Evolutionary conservation across 1,140 invertebrate species (phyloP).

Genomic region (Planococcus citri): DNA sequence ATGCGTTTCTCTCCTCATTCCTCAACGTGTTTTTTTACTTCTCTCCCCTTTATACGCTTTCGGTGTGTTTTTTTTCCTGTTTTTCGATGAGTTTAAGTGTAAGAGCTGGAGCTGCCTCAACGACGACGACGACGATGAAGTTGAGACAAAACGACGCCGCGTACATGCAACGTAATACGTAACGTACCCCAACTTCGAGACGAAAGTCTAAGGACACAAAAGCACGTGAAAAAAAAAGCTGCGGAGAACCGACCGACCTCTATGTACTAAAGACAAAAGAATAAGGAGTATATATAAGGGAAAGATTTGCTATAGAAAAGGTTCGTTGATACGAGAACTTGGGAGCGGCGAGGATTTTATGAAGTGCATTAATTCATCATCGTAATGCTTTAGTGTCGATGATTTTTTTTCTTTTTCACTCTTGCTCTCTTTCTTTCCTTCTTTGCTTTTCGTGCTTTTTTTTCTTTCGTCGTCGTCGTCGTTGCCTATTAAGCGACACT

Average conservation of each 20-base stretch:
- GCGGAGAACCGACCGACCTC: neutral
- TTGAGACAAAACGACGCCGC: neutral
- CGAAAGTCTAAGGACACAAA: constrained; percentile 6
- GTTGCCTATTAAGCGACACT: too few relatives aligned
- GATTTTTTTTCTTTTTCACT: neutral
- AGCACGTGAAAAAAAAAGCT: neutral
- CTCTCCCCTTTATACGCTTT: neutral
- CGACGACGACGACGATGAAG: neutral
- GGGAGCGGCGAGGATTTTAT: neutral
- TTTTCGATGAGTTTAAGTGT: neutral
- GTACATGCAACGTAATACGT: too few relatives aligned
- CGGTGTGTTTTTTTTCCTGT: neutral
- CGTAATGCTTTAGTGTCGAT: neutral
- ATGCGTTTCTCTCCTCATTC: too few relatives aligned
- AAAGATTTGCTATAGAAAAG: neutral
- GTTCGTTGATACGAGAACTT: neutral
- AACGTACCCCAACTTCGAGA: neutral
- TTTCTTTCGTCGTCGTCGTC: too few relatives aligned
- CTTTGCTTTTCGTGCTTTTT: too few relatives aligned
- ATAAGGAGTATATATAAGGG: neutral
- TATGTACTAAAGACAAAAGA: neutral
- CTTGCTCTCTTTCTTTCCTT: too few relatives aligned
- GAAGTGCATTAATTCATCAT: neutral
- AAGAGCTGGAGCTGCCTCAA: neutral
- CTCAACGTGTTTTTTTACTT: neutral